Base-by-base conservation (phyloP, 2,888 invertebrate genomes). In the Melieria picta region DNA sequence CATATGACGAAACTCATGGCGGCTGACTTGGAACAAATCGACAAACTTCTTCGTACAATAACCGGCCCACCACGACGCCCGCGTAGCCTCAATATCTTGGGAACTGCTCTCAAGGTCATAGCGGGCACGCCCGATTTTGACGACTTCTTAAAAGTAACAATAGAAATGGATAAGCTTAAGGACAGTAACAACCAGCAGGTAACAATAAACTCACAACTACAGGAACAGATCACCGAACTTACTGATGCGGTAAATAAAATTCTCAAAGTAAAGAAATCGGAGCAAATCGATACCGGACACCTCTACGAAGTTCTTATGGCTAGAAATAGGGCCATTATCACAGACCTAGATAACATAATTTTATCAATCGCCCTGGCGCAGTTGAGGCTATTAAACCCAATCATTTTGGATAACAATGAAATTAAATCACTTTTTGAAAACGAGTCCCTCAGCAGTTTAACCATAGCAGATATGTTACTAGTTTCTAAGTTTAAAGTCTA, bases 401-500 rank as follows among this genome's bases (percentile, higher is more conserved):
- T 30, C 30, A 30, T 30, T 30, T 30, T 30, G 30, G 30, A 30
- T 30, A 30, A 30, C 30, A 30, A 30, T 30, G 30, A 30, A 30
- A 30, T 30, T 30, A 30, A 30, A 30, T 30, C 30, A 30, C 30
- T 30, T 30, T 30, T 30, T 30, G 30, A 30, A 30, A 30, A 30
- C 30, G 30, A 30, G 16, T 16, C 16, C 16, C 16, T 16, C 16
- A 16, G 16, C 16, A 16, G 16, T 16, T 16, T 16, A 43, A 43
- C 56, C 11, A 4, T 65, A 65, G n/a, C 57, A 9, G 58, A 66
- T 65, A 56, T 65, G 30, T 30, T 50, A 13, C 48, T 65, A 65
- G 65, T 65, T 48, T 65, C 57, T 58, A 66, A 46, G 48, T 57
- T 58, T 66, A 47, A 66, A 57, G 58, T 48, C 46, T 58, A n/a